A percentile compares a stretch with the other conserved stretches of the same genome.
phyloP scores from a whole-genome alignment of 2,888 invertebrate genomes.

The Colostygia pectinataria region DNA sequence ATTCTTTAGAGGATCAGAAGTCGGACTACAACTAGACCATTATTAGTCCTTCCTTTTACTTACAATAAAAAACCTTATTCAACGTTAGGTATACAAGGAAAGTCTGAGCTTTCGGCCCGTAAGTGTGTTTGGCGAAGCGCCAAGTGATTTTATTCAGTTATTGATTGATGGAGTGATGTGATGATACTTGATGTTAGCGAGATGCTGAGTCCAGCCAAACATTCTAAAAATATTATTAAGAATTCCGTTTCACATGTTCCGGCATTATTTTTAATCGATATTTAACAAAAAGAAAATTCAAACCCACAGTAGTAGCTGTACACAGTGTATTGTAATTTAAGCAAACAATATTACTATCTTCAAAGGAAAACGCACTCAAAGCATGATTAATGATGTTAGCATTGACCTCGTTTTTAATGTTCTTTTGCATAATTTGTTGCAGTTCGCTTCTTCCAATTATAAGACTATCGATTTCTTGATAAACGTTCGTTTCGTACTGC shows the following conservation, averaged over 20 bases:
- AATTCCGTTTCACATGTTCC: too few species aligned
- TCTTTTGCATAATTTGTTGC: slow-evolving; percentile 21
- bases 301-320: too few species aligned
- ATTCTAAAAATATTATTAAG: too few species aligned
- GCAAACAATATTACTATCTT: slow-evolving; percentile 8
- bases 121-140: slow-evolving; percentile 41
- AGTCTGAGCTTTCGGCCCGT: background rate
- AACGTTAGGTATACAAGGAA: background rate
- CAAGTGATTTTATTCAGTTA: slow-evolving; percentile 44
- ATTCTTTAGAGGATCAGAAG: too few species aligned
- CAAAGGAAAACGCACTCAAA: slow-evolving; percentile 13
- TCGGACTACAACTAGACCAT: too few species aligned
- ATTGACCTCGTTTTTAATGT: slow-evolving; percentile 17
- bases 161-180: slow-evolving; percentile 47
- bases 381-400: slow-evolving; percentile 12
- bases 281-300: too few species aligned
- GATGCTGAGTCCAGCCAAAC: slow-evolving; percentile 18
- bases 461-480: slow-evolving; percentile 12
- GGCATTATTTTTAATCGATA: too few species aligned
- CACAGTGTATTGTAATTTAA: too few species aligned
- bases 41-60: too few species aligned
- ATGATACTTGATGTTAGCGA: slow-evolving; percentile 20
- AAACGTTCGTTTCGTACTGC: too few species aligned
- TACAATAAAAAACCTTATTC: too few species aligned
- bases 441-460: background rate